phyloP scores from a whole-genome alignment of 53 echinoderm and acorn worm species.

The Stichopus horrens region DNA sequence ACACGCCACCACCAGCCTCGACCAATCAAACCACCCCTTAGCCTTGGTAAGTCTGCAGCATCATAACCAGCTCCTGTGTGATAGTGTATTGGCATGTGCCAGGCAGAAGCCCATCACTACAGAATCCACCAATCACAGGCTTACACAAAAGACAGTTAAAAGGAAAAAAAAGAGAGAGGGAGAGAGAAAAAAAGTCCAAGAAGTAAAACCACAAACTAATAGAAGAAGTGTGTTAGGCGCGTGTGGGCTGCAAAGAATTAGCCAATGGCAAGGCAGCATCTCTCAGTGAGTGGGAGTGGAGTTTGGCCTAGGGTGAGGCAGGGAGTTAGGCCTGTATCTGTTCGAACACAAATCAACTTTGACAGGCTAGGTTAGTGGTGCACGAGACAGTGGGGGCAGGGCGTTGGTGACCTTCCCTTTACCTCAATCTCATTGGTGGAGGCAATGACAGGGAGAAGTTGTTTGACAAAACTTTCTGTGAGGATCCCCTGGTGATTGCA shows the following conservation, averaged over 20 bases:
- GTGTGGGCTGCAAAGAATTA: slow-evolving; percentile 9
- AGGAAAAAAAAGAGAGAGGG: not conserved
- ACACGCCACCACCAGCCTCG: slow-evolving; percentile 27
- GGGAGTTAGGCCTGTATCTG: slow-evolving; percentile 16
- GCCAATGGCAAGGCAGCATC: slow-evolving; percentile 31
- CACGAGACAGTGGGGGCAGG: slow-evolving; percentile 19
- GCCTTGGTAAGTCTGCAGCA: not conserved
- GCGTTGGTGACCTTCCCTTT: slow-evolving; percentile 35
- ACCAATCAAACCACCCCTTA: slow-evolving; percentile 38
- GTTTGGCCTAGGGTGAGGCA: slow-evolving; percentile 45
- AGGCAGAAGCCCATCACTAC: slow-evolving; percentile 26
- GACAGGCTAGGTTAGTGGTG: slow-evolving; percentile 26
- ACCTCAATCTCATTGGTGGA: not conserved
- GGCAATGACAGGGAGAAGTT: not conserved
- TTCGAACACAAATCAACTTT: slow-evolving; percentile 32
- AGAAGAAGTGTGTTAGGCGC: slow-evolving; percentile 46
- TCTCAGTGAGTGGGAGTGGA: slow-evolving; percentile 34
- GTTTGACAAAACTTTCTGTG: not conserved
- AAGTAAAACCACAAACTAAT: slow-evolving; percentile 43
- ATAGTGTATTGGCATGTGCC: slow-evolving; percentile 46
- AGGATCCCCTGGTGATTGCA: slow-evolving; percentile 34
- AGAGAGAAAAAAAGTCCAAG: slow-evolving; percentile 6
- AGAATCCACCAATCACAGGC: slow-evolving; percentile 41
- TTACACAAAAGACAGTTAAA: not conserved
- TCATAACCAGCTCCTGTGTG: not conserved